Evolutionary conservation across 2,888 invertebrate species (phyloP), one percentile per base, ranked within the genome.

Genomic region (Leucoma salicis): DNA sequence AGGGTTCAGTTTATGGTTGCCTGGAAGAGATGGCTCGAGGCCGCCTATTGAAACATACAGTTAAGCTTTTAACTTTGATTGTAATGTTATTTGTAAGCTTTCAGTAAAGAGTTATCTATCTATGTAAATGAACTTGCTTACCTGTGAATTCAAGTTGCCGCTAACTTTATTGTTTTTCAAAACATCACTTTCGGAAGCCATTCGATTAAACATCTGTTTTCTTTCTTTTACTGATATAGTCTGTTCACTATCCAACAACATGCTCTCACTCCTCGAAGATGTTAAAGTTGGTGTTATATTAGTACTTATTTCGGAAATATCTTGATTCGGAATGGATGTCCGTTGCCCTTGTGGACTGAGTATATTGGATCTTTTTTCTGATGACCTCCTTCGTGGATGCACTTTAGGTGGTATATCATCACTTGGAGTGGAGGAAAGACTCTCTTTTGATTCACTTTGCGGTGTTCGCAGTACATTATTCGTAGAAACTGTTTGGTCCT

Each of bases 211-310:
- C 86, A 97, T 97, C 85, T 96, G 95, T 68, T 96, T 96, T 47
- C 97, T 92, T 78, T 98, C 98, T 74, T 96, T 97, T 7, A 98
- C 98, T 66, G 96, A 97, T 51, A 97, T 93, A 66, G 93, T 91
- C 61, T 92, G 92, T 63, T 93, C 93, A 46, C 82, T 88, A 14
- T 89, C 90, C 13, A 80, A 57, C 14, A 87, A 52, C 80, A 83
- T 81, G 33, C 80, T 78, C 32, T 87, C 88, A 68, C 87, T 87
- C 31, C 69, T 68, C 7, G 87, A 83, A n/a, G 78, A 62, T 31
- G 78, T 63, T 32, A 82, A 57, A 10, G 70, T 60, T 15, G 70
- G 49, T n/a, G 66, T 51, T 33, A 59, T 41, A 1, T 62, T 42
- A 31, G 73, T 79, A 42, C 61, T 69, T 8, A 65, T 31, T 10